Evolutionary conservation across 2,113 vertebrate genomes (phyloP).

Genomic region (Plotosus lineatus): DNA sequence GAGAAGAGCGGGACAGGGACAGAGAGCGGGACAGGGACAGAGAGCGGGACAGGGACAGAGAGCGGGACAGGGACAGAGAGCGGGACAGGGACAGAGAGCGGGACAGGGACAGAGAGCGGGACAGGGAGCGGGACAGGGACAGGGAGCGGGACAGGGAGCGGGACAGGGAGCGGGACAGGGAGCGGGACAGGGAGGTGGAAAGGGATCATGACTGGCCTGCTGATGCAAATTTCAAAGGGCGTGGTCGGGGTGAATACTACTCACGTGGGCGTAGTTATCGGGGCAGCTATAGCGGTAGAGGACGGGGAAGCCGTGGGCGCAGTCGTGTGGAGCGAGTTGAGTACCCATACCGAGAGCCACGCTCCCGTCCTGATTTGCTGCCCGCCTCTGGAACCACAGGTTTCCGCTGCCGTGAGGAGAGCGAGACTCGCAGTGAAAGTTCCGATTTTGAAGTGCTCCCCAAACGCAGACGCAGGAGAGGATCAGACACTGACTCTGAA

Average conservation of each 20-base stretch:
- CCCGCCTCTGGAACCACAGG: constrained; percentile 57
- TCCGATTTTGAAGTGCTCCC: constrained; percentile 96
- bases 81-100: constrained; percentile 49
- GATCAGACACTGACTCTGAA: constrained; percentile 96
- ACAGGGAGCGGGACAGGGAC: constrained; percentile 85
- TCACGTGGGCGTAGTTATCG: constrained; percentile 93
- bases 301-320: constrained; percentile 85
- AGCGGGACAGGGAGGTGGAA: constrained; percentile 65
- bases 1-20: constrained; percentile 88
- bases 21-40: constrained; percentile 83
- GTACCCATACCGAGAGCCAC: constrained; percentile 85
- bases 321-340: constrained; percentile 87
- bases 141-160: constrained; percentile 83
- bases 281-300: constrained; percentile 88
- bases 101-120: constrained; percentile 84
- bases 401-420: constrained; percentile 89
- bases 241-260: constrained; percentile 95
- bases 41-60: too few species aligned
- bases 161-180: constrained; percentile 92
- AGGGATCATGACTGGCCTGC: constrained; percentile 88
- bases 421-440: constrained; percentile 96
- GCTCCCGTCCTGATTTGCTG: constrained; percentile 80
- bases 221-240: constrained; percentile 85
- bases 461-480: constrained; percentile 86
- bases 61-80: constrained; percentile 78